Base-by-base conservation (phyloP, 2,888 invertebrate species). In the Sinodicranocentrus sp. region DNA sequence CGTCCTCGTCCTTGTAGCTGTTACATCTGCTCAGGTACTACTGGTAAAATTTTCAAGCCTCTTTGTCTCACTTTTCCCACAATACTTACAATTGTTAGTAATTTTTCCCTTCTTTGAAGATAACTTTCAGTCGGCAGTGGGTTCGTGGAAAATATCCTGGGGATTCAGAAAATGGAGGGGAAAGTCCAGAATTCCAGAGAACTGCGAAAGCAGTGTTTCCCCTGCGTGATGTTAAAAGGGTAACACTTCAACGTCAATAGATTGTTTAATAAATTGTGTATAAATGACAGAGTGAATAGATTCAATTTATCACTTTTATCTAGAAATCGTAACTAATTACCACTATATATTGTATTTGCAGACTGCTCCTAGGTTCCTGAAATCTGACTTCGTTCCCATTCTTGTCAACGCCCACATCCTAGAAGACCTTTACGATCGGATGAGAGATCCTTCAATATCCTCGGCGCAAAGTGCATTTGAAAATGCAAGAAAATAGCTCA, bases 71-170 rank as follows among this genome's bases (percentile, higher is more conserved):
- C n/a, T n/a, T n/a, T n/a, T n/a, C n/a, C n/a, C n/a, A n/a, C n/a
- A n/a, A n/a, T n/a, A n/a, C n/a, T n/a, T n/a, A n/a, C n/a, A 43
- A 33, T 17, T 33, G 26, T n/a, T 48, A 25, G 6, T 3, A 48
- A 63, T 44, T 19, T 15, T 33, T 21, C 19, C 39, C 10, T 33
- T 23, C 21, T 13, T 54, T 10, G 54, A 3, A 72, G 86, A 86
- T 86, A 0, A 86, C 86, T 6, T 86, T 86, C 61, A 80, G 80
- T 23, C 76, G 85, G 39, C 77, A 83, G 17, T 86, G 86, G 86
- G 85, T 87, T 0, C 54, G 87, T 48, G 87, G 87, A 10, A 85
- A 87, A 52, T 84, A 85, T 80, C 87, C 87, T 5, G 84, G 85
- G 13, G 84, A 85, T n/a, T 43, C 23, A n/a, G 78, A 78, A 33